Evolutionary conservation across 1,140 invertebrate species (phyloP), one percentile per base, ranked within the genome.

Genomic region (Melipona quadrifasciata): DNA sequence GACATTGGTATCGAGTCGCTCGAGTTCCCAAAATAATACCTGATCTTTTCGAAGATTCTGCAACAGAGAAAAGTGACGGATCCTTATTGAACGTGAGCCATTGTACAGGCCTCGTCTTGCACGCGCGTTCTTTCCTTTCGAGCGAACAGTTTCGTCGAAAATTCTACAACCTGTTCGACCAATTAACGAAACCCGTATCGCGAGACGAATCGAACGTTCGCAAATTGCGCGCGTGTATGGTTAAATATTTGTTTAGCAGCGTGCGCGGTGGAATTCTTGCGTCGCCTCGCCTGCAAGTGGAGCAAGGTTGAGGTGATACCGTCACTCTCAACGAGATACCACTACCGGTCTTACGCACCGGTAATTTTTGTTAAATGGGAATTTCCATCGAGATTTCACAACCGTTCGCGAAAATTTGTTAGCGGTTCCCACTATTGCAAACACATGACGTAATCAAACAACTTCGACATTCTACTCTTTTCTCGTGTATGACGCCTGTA

Each of bases 1-100:
- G 98, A 98, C 96, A 99, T 98, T 27, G 97, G 97, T 93, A 98
- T 97, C 64, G 96, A 97, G 90, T 98, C 97, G 90, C 96, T 97
- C 91, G 98, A 97, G 88, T 97, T 96, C 12, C 96, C 96, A 92
- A 97, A 98, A 94, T 98, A 98, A 81, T 96, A 95, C 55, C 97
- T 96, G 57, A 98, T 96, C 93, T 96, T 97, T 92, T 97, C 97
- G 93, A 98, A 98, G 90, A 97, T 95, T 92, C 97, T 98, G 96
- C 8, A 95, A 96, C 86, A 86, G 78, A 89, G 78, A 75, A 84
- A 78, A 39, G 27, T 27, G 16, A 34, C 24, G 4, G 47, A 51
- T 61, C 39, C 64, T 61, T 47, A 71, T 80, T 73, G 34, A 70
- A 51, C 39, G 51, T 39, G 19, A 21, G 21, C 14, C 17, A 10